Percentiles rank a stretch among this genome's conserved stretches.
Evolutionary conservation across 1,140 invertebrate genomes (phyloP).

Genomic region (Sitodiplosis mosellana): DNA sequence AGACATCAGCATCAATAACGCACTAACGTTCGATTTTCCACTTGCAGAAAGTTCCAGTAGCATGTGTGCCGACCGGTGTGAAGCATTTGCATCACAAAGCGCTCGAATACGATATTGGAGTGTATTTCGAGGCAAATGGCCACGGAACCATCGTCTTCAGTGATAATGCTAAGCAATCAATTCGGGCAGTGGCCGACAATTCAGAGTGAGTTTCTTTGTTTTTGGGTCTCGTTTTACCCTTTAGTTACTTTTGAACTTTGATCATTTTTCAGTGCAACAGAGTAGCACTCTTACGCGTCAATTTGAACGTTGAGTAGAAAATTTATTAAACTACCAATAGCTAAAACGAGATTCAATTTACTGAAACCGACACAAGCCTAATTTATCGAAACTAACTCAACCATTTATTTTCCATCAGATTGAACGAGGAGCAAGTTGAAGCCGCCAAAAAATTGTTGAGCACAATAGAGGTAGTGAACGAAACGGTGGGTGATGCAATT

Average conservation of each 20-base stretch:
- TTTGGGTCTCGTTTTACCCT: too few relatives aligned
- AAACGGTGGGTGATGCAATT: conserved; percentile 92
- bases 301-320: too few relatives aligned
- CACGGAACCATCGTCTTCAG: conserved; percentile 88
- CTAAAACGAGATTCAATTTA: too few relatives aligned
- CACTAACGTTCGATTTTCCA: conserved; percentile 1
- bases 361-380: too few relatives aligned
- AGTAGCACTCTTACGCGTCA: too few relatives aligned
- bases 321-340: too few relatives aligned
- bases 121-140: conserved; percentile 99
- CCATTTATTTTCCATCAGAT: neutral
- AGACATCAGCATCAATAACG: neutral
- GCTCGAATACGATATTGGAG: conserved; percentile 77
- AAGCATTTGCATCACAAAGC: conserved; percentile 94
- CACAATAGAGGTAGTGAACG: conserved; percentile 77
- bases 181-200: conserved; percentile 24
- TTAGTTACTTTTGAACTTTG: too few relatives aligned
- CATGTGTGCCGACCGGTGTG: conserved; percentile 87
- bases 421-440: conserved; percentile 21
- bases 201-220: conserved; percentile 6
- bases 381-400: neutral
- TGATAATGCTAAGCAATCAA: conserved; percentile 33
- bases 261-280: too few relatives aligned
- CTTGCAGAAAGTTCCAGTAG: conserved; percentile 66
- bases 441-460: conserved; percentile 40